A percentile compares a stretch with the other conserved stretches of the same genome.
These are phyloP conservation scores for Pseudolycoriella hygida DNA, from an alignment of 2,888 invertebrate genomes.

Conservation along the genomic window DNA sequence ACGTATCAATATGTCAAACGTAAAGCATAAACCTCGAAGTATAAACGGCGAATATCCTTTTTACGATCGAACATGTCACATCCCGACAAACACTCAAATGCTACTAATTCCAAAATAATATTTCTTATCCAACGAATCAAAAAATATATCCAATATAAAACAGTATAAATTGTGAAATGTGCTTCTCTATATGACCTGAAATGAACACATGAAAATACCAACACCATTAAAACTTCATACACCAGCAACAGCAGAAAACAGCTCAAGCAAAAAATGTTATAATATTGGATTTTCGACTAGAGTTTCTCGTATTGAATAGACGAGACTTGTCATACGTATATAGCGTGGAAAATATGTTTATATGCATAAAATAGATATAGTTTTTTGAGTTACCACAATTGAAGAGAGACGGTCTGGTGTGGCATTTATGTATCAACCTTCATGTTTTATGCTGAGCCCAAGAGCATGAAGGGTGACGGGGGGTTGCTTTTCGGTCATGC, in stretches of 20 bases:
- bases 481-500: neutral
- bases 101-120: constrained; percentile 26
- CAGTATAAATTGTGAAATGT: neutral
- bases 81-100: constrained; percentile 26
- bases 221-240: too few species aligned
- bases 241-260: neutral
- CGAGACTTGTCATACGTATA: neutral
- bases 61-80: constrained; percentile 18
- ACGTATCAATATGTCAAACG: neutral
- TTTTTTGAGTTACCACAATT: neutral
- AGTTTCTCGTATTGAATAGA: neutral
- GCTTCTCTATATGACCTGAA: too few species aligned
- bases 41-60: neutral
- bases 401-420: neutral
- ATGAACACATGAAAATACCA: too few species aligned
- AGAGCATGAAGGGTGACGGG: too few species aligned
- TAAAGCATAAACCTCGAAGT: neutral
- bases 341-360: neutral
- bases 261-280: neutral
- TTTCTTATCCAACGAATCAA: constrained; percentile 8
- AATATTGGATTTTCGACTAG: neutral
- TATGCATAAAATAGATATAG: neutral
- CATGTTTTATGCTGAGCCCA: neutral
- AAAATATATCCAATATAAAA: neutral
- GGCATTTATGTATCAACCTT: neutral